A percentile compares a stretch with the other conserved stretches of the same genome.
Conservation (phyloP, 2,113 vertebrate species). For the Gila orcuttii region DNA sequence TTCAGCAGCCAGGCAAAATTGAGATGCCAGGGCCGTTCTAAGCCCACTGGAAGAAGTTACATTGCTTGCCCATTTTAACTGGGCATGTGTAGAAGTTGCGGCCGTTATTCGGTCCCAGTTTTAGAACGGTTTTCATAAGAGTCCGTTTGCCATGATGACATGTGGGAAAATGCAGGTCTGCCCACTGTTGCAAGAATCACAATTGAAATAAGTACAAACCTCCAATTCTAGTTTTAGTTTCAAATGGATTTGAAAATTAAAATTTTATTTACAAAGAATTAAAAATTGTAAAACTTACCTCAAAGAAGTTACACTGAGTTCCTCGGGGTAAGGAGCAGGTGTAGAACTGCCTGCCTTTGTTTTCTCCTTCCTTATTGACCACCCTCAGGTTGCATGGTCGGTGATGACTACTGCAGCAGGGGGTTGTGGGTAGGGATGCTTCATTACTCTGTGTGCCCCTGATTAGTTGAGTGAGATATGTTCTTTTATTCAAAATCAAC, state of each 20-base stretch:
- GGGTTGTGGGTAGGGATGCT: constrained; percentile 55
- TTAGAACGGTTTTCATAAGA: constrained; percentile 89
- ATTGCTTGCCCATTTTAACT: constrained; percentile 83
- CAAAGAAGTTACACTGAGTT: constrained; percentile 84
- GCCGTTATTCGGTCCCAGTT: constrained; percentile 92
- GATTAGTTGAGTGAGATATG: neutral
- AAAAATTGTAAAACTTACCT: constrained; percentile 73
- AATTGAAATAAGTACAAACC: constrained; percentile 9
- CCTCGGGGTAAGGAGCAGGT: constrained; percentile 83
- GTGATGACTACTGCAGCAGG: constrained; percentile 80
- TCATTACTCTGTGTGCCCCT: constrained; percentile 15
- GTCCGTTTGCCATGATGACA: constrained; percentile 86
- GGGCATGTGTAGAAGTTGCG: constrained; percentile 87
- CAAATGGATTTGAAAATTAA: neutral
- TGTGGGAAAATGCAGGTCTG: constrained; percentile 86
- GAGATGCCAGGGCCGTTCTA: constrained; percentile 69
- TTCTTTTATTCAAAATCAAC: neutral
- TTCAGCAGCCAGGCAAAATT: constrained; percentile 69
- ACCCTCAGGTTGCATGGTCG: constrained; percentile 78
- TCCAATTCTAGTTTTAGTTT: neutral
- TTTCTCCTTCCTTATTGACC: constrained; percentile 87
- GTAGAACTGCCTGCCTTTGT: constrained; percentile 90
- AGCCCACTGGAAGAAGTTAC: constrained; percentile 91
- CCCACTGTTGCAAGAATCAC: constrained; percentile 82
- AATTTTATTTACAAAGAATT: neutral